Evolutionary conservation across 2,113 vertebrate species (phyloP).

Genomic region (Meleagris gallopavo): DNA sequence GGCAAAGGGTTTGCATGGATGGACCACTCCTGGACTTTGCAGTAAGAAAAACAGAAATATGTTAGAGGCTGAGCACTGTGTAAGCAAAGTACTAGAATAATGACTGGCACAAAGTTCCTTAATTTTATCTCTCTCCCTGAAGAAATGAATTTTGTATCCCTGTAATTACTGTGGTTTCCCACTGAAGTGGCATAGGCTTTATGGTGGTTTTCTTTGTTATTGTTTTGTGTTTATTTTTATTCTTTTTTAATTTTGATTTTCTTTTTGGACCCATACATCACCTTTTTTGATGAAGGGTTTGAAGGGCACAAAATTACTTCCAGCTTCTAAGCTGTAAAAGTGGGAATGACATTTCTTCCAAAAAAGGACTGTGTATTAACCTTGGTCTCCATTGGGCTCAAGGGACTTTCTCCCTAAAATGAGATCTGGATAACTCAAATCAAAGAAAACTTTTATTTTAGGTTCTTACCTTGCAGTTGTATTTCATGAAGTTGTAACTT

Average conservation of each 20-base stretch:
- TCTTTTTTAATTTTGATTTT: not conserved
- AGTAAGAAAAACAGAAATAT: not conserved
- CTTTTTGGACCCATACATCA: not conserved
- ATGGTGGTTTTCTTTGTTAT: no score
- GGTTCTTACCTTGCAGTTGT: not conserved
- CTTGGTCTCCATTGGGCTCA: not conserved
- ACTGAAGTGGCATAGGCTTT: no score
- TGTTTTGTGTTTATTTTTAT: no score
- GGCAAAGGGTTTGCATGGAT: accelerated
- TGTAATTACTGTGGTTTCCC: not conserved
- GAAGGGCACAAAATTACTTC: not conserved
- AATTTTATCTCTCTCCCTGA: not conserved
- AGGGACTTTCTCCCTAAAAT: not conserved
- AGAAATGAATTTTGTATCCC: not conserved
- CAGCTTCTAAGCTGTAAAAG: not conserved
- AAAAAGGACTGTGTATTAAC: not conserved
- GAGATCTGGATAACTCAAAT: not conserved
- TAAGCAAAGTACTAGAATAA: not conserved
- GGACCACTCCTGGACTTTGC: not conserved
- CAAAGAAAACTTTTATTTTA: not conserved
- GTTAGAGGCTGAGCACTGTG: not conserved
- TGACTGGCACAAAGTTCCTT: not conserved
- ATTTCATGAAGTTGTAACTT: not conserved
- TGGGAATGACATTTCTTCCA: accelerated
- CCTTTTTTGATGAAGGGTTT: not conserved